Percentiles rank a stretch among this genome's conserved stretches.
Conservation (phyloP, 2,113 vertebrate genomes). For the Trichomycterus rosablanca region DNA sequence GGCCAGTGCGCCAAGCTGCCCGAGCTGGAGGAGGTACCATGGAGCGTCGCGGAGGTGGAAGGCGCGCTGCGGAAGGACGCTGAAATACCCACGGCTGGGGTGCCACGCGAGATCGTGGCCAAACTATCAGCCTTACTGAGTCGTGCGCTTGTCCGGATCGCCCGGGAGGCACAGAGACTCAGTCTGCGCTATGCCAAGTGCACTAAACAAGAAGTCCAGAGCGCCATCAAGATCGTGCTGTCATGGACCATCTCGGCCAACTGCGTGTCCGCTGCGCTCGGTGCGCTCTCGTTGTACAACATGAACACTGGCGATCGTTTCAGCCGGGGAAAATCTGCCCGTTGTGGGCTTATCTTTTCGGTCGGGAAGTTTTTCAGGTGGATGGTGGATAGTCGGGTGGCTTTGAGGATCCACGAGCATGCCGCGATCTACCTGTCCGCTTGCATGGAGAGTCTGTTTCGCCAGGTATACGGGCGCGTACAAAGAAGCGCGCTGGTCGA, state of each 20-base stretch:
- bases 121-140: slow-evolving; percentile 81
- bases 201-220: slow-evolving; percentile 73
- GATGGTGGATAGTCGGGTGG: slow-evolving; percentile 75
- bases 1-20: slow-evolving; percentile 77
- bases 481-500: slow-evolving; percentile 64
- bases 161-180: slow-evolving; percentile 72
- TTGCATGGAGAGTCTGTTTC: slow-evolving; percentile 69
- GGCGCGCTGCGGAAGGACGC: slow-evolving; percentile 64
- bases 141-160: slow-evolving; percentile 68
- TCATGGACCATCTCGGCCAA: slow-evolving; percentile 74
- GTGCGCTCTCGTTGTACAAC: slow-evolving; percentile 73
- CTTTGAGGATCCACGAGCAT: slow-evolving; percentile 70
- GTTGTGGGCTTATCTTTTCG: slow-evolving; percentile 70
- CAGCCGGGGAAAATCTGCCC: slow-evolving; percentile 66
- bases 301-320: slow-evolving; percentile 70
- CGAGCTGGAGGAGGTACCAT: slow-evolving; percentile 72
- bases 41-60: slow-evolving; percentile 70
- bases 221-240: slow-evolving; percentile 69
- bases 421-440: slow-evolving; percentile 74
- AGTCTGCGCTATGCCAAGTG: slow-evolving; percentile 72
- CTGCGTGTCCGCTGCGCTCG: slow-evolving; percentile 68
- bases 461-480: slow-evolving; percentile 63
- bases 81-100: slow-evolving; percentile 52
- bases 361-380: slow-evolving; percentile 75
- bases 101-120: slow-evolving; percentile 74